Conservation (phyloP, 2,888 invertebrate species). For the Drosophila hamatofila region DNA sequence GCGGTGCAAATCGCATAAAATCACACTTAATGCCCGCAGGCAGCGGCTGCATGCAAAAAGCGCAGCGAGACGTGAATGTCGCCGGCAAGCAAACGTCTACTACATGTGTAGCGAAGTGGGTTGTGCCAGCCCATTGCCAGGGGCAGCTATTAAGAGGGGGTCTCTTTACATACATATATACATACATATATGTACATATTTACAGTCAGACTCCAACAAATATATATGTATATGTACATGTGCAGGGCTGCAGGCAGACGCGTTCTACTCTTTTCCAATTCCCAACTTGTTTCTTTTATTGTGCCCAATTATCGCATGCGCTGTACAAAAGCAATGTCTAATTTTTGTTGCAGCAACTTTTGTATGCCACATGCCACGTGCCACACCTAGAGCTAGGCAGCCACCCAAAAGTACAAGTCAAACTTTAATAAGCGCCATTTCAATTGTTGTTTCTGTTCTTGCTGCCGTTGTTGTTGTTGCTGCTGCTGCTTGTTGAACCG, state of each 20-base stretch:
- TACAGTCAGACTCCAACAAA: constrained; percentile 18
- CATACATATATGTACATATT: constrained; percentile 5
- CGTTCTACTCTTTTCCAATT: constrained; percentile 13
- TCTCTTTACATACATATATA: neutral
- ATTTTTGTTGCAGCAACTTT: constrained; percentile 72
- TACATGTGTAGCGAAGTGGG: constrained; percentile 41
- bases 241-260: constrained; percentile 54
- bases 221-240: neutral
- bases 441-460: constrained; percentile 14
- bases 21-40: constrained; percentile 83
- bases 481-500: constrained; percentile 35
- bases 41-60: constrained; percentile 73
- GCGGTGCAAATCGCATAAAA: constrained; percentile 79
- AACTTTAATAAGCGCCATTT: constrained; percentile 75
- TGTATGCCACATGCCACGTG: constrained; percentile 21
- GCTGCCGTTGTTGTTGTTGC: constrained; percentile 16
- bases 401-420: constrained; percentile 62
- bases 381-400: constrained; percentile 23
- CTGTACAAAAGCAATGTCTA: constrained; percentile 68
- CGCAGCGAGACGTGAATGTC: constrained; percentile 79
- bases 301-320: constrained; percentile 73
- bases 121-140: neutral
- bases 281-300: constrained; percentile 63
- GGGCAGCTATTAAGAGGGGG: neutral
- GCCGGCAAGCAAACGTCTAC: constrained; percentile 68